Evolutionary conservation across 2,797 vertebrate species (phyloP).

Genomic region (Hoplostethus mediterraneus): DNA sequence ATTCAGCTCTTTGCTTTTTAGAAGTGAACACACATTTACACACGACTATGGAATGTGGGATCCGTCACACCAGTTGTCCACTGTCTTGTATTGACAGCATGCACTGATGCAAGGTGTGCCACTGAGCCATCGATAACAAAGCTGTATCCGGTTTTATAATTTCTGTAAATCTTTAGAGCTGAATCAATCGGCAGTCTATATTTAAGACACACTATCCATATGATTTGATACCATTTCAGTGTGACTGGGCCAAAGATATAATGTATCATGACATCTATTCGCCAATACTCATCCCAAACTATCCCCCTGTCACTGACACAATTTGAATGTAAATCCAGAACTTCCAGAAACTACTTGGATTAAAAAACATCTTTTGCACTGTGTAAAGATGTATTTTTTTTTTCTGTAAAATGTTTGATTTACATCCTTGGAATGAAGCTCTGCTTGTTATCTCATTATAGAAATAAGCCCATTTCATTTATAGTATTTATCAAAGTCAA

Average conservation of each 20-base stretch:
- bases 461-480: no score
- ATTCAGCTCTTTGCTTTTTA: not conserved
- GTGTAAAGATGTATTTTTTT: not conserved
- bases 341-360: not conserved
- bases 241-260: not conserved
- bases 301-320: not conserved
- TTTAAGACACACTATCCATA: no score
- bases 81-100: not conserved
- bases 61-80: not conserved
- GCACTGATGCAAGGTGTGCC: slow-evolving; percentile 12
- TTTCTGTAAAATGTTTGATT: not conserved
- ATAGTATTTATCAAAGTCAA: no score
- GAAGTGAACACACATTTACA: not conserved
- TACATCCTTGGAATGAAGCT: not conserved
- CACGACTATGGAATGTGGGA: not conserved
- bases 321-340: slow-evolving; percentile 20
- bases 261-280: not conserved
- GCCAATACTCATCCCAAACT: not conserved
- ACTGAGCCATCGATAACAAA: slow-evolving; percentile 7
- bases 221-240: not conserved
- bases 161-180: not conserved
- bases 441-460: no score
- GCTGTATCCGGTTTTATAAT: not conserved
- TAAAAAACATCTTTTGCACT: not conserved
- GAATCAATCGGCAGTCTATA: no score